Percentiles rank a stretch among this genome's conserved stretches.
Evolutionary conservation across 2,797 vertebrate genomes (phyloP).

Genomic region (Spondyliosoma cantharus): DNA sequence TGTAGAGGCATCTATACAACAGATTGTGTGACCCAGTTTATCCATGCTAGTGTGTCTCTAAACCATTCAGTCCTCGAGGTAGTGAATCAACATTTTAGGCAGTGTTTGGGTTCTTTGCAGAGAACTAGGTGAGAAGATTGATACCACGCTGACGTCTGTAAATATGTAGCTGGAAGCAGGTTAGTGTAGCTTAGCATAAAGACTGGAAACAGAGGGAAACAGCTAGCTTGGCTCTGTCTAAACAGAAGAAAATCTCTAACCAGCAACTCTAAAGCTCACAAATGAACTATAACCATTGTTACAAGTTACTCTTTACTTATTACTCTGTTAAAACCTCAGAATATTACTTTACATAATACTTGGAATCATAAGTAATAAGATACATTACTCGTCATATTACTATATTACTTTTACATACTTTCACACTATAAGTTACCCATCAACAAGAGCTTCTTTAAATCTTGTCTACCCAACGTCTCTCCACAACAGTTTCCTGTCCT

Average conservation of each 20-base stretch:
- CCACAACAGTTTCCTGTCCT: no score
- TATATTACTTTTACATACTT: no score
- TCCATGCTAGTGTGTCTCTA: conserved; percentile 13
- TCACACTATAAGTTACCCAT: no score
- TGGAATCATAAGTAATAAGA: no score
- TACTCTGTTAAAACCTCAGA: no score
- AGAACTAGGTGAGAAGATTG: not conserved
- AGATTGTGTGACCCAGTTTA: conserved; percentile 57
- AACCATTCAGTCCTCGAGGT: conserved; percentile 16
- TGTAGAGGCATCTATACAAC: conserved; percentile 58
- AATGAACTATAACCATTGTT: no score
- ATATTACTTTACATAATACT: no score
- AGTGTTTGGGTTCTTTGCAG: not conserved
- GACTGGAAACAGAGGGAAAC: not conserved
- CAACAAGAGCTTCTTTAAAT: no score
- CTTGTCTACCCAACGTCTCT: no score
- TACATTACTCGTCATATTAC: no score
- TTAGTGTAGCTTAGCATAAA: conserved; percentile 11
- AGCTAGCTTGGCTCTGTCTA: not conserved
- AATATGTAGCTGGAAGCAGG: not conserved
- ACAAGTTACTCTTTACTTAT: no score
- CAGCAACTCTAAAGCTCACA: not conserved
- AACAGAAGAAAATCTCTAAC: not conserved
- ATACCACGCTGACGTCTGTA: not conserved
- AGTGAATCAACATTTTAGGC: not conserved